phyloP scores from a whole-genome alignment of 1,140 invertebrate species.

The Riptortus pedestris region DNA sequence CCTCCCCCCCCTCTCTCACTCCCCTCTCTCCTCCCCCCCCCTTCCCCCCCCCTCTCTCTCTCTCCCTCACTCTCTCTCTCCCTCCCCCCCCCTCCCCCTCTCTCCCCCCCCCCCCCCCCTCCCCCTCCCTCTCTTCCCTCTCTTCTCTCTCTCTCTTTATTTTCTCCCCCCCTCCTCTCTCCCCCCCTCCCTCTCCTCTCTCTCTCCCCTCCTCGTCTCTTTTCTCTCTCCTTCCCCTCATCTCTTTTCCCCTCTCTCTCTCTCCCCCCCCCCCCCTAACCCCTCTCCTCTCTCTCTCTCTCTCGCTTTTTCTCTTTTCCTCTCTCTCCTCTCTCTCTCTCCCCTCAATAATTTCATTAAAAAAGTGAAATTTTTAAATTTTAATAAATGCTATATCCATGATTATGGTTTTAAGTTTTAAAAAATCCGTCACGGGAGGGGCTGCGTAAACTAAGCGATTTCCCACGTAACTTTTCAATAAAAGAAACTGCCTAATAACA shows the following conservation, averaged over 20 bases:
- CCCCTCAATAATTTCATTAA: neutral
- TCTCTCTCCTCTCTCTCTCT: neutral
- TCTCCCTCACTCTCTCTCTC: neutral
- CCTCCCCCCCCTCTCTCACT: too few relatives aligned
- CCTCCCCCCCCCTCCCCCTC: conserved; percentile 1
- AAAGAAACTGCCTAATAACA: too few relatives aligned
- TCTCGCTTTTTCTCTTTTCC: neutral
- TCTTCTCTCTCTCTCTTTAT: neutral
- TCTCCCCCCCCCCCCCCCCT: neutral
- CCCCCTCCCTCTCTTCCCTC: neutral
- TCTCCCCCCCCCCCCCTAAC: neutral
- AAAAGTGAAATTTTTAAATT: too few relatives aligned
- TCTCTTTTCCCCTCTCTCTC: neutral
- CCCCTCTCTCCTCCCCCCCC: too few relatives aligned
- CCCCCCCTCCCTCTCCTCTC: neutral
- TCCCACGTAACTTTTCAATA: too few relatives aligned
- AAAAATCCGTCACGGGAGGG: too few relatives aligned
- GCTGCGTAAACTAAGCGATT: too few relatives aligned
- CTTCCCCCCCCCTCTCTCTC: neutral
- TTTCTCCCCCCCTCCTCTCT: neutral
- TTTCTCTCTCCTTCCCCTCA: neutral
- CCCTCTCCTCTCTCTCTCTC: neutral
- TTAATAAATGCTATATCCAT: too few relatives aligned
- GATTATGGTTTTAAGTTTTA: too few relatives aligned
- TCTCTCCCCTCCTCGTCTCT: neutral